A percentile compares a stretch with the other conserved stretches of the same genome.
Evolutionary conservation across 2,113 vertebrate genomes (phyloP).

Genomic region (Chamaea fasciata): DNA sequence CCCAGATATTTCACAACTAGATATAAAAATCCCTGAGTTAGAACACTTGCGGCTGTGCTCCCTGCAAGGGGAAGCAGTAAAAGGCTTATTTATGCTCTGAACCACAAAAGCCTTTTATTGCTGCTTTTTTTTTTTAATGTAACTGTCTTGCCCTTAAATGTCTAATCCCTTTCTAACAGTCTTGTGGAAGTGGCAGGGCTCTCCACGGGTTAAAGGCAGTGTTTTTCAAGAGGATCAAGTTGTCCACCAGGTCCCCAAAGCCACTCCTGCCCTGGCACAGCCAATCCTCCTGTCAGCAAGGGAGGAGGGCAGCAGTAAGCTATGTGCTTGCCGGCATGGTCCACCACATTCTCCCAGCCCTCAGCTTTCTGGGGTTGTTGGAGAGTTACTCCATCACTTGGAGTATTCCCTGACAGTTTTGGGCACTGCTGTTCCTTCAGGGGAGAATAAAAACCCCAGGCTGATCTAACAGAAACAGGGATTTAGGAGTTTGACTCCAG

Average conservation of each 20-base stretch:
- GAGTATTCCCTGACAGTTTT: background rate
- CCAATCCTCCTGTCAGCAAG: background rate
- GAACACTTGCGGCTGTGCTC: background rate
- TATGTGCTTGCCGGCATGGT: rapidly evolving
- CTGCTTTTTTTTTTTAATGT: background rate
- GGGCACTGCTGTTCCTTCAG: background rate
- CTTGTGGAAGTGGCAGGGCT: background rate
- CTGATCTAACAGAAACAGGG: background rate
- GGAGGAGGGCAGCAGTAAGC: background rate
- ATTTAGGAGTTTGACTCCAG: conserved; percentile 9
- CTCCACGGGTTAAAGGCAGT: background rate
- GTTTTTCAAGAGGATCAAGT: background rate
- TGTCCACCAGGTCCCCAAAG: background rate
- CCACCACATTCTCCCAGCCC: background rate
- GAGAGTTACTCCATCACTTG: background rate
- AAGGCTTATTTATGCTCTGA: conserved; percentile 12
- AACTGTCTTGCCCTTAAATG: background rate
- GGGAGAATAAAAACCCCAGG: background rate
- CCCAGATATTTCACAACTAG: background rate
- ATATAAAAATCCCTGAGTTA: background rate
- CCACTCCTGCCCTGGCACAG: background rate
- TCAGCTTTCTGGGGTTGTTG: background rate
- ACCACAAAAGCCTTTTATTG: background rate
- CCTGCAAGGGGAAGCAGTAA: background rate
- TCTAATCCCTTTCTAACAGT: background rate